Evolutionary conservation across 1,140 invertebrate genomes (phyloP).

Genomic region (Diploscapter pachys): DNA sequence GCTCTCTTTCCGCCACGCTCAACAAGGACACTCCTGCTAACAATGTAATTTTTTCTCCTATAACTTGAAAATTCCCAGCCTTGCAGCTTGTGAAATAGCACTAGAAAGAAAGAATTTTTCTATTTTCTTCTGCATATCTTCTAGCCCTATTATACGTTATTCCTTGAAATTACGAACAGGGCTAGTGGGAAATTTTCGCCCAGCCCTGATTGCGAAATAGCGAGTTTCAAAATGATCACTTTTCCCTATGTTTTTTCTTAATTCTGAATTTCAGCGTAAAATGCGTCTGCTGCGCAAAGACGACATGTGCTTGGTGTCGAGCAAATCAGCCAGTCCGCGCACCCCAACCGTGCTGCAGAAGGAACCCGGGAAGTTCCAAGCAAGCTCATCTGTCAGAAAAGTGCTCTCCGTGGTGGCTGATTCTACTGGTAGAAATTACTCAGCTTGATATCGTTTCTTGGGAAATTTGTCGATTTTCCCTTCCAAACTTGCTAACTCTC

Average conservation of each 20-base stretch:
- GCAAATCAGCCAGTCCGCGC: constrained; percentile 71
- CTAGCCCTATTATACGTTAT: no score
- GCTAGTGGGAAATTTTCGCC: no score
- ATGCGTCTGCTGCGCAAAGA: constrained; percentile 83
- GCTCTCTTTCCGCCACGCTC: not conserved
- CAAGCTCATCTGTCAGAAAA: constrained; percentile 6
- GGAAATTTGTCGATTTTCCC: no score
- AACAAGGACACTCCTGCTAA: not conserved
- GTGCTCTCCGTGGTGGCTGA: constrained; percentile 28
- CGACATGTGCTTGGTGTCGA: constrained; percentile 68
- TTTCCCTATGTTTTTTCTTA: not conserved
- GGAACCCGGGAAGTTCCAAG: constrained; percentile 68
- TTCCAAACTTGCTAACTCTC: no score
- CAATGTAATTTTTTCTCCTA: not conserved
- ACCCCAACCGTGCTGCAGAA: constrained; percentile 91
- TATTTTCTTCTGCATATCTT: no score
- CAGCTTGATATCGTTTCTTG: no score
- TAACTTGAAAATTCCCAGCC: not conserved
- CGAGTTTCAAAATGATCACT: no score
- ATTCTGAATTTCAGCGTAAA: constrained; percentile 69
- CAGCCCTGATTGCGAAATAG: no score
- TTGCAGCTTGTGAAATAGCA: no score
- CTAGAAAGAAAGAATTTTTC: no score
- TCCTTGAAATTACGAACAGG: no score
- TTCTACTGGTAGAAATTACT: not conserved